Evolutionary conservation across 2,888 invertebrate genomes (phyloP), one percentile per base, ranked within the genome.

Genomic region (Drosophila anceps): DNA sequence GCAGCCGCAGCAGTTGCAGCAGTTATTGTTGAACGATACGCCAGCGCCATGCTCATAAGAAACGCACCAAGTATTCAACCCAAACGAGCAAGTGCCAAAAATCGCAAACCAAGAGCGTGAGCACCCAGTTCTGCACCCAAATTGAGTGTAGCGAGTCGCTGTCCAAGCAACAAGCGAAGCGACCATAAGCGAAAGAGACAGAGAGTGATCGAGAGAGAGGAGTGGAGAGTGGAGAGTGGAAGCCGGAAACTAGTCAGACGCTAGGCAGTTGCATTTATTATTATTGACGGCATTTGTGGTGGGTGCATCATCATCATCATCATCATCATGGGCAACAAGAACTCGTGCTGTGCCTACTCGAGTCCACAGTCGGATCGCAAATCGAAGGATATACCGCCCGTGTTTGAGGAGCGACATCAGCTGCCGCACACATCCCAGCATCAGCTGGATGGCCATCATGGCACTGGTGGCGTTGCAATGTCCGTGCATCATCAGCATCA

Each of bases 281-380:
- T 69, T 61, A 44, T 58, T 57, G 54, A 69, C 44, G 35, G 43
- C 46, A 62, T 51, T 51, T 51, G 33, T 18, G 50, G 20, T 31
- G 50, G 50, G 33, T 31, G 50, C n/a, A 44, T 31, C 48, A 44
- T 61, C 48, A 43, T 60, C n/a, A 44, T 31, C 48, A 44, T 61
- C 48, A 43, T 60, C 33, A 58, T 48, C 51, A 97, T 97, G 96
- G 96, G 96, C 76, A 97, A 96, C 93, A 96, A 96, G 93, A 95
- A 95, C 91, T 96, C 96, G 92, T 97, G 97, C 93, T 97, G 96
- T 93, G 95, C 96, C 55, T 96, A 96, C 93, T 95, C 95, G 73
- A 95, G 96, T 93, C 95, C 96, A 55, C 95, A 93, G 91, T 94
- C 91, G 93, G 94, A 93, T 76, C 92, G 93, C 63, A 93, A 93